These are phyloP conservation scores for Trigoniulus corallinus DNA, from an alignment of 1,140 invertebrate genomes.

Conservation along the genomic window DNA sequence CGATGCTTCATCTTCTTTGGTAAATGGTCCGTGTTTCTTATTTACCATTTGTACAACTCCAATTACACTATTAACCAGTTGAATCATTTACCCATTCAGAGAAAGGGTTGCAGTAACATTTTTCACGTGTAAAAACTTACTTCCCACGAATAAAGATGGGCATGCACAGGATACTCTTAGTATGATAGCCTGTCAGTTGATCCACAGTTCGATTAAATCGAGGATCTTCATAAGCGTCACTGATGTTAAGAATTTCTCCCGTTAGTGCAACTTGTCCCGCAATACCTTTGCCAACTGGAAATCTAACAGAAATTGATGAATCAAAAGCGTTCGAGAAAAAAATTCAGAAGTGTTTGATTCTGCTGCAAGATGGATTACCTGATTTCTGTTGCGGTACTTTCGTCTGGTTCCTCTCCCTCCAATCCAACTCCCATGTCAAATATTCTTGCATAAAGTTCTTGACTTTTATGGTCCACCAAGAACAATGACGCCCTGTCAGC, in stretches of 20 bases:
- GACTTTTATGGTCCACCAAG: slow-evolving; percentile 46
- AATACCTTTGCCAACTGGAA: slow-evolving; percentile 43
- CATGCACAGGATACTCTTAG: slow-evolving; percentile 64
- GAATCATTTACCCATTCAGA: neutral
- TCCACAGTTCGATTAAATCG: slow-evolving; percentile 64
- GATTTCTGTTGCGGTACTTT: slow-evolving; percentile 18
- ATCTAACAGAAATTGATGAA: too few relatives aligned
- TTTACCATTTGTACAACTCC: slow-evolving; percentile 82
- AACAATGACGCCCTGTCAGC: slow-evolving; percentile 65
- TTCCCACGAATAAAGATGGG: slow-evolving; percentile 56
- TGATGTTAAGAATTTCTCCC: slow-evolving; percentile 56
- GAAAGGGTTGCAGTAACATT: neutral
- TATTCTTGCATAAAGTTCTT: slow-evolving; percentile 61
- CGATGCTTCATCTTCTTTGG: slow-evolving; percentile 55
- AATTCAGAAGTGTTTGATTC: neutral
- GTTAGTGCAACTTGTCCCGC: slow-evolving; percentile 55
- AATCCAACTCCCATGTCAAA: slow-evolving; percentile 46
- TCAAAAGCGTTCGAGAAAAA: neutral
- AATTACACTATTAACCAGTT: slow-evolving; percentile 36
- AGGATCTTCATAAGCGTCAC: slow-evolving; percentile 57
- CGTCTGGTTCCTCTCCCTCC: slow-evolving; percentile 15
- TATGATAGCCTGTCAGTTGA: slow-evolving; percentile 55
- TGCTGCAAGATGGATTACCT: slow-evolving; percentile 7
- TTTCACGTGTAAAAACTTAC: slow-evolving; percentile 16
- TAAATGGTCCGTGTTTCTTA: slow-evolving; percentile 49